These are phyloP conservation scores for Tetranychus truncatus DNA, from an alignment of 2,888 invertebrate genomes.

Conservation along the genomic window DNA sequence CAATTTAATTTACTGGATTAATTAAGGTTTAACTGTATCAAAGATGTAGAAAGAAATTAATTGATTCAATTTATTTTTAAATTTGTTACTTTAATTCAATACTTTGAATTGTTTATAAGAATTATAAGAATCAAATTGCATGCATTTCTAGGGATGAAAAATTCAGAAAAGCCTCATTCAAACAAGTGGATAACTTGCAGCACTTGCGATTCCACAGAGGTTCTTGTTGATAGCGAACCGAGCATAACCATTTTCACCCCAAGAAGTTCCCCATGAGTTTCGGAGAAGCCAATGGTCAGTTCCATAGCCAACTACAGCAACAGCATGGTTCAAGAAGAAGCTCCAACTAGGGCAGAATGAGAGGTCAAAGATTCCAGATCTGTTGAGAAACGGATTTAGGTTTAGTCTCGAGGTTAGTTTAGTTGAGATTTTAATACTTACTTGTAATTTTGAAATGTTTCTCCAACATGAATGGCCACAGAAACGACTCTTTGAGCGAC, in stretches of 20 bases:
- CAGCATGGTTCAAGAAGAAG: conserved; percentile 72
- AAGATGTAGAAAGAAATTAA: no score
- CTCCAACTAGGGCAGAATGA: not conserved
- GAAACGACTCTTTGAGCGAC: conserved; percentile 54
- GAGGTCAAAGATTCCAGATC: not conserved
- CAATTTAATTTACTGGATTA: no score
- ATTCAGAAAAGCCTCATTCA: not conserved
- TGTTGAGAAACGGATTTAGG: not conserved
- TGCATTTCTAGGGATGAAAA: no score
- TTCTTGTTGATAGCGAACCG: conserved; percentile 71
- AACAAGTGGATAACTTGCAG: conserved; percentile 56
- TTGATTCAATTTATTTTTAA: no score
- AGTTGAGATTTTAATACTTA: conserved; percentile 36
- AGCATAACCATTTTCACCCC: conserved; percentile 71
- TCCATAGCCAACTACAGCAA: conserved; percentile 62
- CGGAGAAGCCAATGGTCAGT: conserved; percentile 60
- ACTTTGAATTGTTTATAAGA: no score
- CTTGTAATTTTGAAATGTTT: conserved; percentile 48
- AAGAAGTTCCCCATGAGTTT: conserved; percentile 59
- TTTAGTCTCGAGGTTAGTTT: no score
- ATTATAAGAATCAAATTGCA: no score
- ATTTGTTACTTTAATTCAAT: no score
- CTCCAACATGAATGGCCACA: conserved; percentile 71
- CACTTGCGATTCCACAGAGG: conserved; percentile 64
- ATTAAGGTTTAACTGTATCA: no score